Evolutionary conservation across 37 sponge, comb jelly and placozoan species (phyloP).

Genomic region (Diacarnus erythraeanus): DNA sequence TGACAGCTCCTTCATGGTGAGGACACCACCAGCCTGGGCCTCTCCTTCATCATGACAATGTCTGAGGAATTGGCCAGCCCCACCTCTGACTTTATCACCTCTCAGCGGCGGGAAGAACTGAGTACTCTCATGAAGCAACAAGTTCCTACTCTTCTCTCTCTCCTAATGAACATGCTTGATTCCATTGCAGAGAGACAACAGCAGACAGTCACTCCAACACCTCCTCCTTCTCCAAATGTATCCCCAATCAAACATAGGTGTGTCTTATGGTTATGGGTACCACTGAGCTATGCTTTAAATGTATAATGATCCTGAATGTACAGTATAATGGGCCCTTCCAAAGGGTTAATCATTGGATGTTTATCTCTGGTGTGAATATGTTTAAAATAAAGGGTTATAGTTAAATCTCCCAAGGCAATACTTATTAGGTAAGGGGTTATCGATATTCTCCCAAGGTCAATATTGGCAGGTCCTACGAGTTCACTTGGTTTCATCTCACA

Average conservation of each 20-base stretch:
- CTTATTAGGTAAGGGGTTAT: no score
- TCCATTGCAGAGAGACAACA: slow-evolving; percentile 37
- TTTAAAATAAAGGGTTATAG: no score
- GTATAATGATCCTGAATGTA: no score
- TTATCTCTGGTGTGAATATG: no score
- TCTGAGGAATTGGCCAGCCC: slow-evolving; percentile 84
- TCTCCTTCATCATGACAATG: slow-evolving; percentile 54
- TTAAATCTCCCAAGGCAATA: no score
- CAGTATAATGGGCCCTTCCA: no score
- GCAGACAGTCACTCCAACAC: slow-evolving; percentile 49
- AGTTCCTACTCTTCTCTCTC: slow-evolving; percentile 21
- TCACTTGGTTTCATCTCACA: no score
- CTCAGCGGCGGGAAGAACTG: slow-evolving; percentile 56
- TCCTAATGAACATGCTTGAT: slow-evolving; percentile 28
- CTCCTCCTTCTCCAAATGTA: slow-evolving; percentile 46
- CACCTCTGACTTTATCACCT: slow-evolving; percentile 56
- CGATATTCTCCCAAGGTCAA: no score
- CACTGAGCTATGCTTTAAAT: no score
- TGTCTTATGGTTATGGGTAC: not conserved
- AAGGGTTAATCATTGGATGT: no score
- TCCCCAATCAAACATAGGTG: slow-evolving; percentile 22
- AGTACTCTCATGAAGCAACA: slow-evolving; percentile 57
- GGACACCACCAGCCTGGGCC: slow-evolving; percentile 50
- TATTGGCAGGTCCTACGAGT: no score
- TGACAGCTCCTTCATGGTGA: slow-evolving; percentile 40